A percentile compares a stretch with the other conserved stretches of the same genome.
These are phyloP conservation scores for Corbicula japonica DNA, from an alignment of 2,888 invertebrate species.

Conservation along the genomic window DNA sequence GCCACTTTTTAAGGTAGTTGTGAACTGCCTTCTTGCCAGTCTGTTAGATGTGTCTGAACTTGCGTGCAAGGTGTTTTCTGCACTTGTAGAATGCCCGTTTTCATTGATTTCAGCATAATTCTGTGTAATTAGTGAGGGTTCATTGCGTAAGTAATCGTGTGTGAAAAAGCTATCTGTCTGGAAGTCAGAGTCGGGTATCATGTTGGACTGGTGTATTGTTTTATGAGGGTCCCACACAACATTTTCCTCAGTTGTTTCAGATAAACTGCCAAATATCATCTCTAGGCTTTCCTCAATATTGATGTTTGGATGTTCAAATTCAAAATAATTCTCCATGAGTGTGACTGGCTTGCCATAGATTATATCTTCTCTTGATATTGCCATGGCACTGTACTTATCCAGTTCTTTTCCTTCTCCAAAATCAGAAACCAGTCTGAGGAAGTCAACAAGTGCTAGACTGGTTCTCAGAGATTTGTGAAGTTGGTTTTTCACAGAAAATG, in stretches of 20 bases:
- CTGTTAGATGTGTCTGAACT: neutral
- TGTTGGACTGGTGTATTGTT: neutral
- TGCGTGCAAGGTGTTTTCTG: neutral
- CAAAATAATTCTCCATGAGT: slow-evolving; percentile 17
- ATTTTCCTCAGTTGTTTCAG: slow-evolving; percentile 50
- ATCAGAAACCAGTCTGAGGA: slow-evolving; percentile 61
- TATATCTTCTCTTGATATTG: slow-evolving; percentile 27
- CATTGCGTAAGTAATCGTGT: neutral
- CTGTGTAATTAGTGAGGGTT: neutral
- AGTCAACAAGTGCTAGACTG: slow-evolving; percentile 61
- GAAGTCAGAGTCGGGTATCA: neutral
- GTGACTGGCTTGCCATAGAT: slow-evolving; percentile 15
- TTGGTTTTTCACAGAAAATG: slow-evolving; percentile 48
- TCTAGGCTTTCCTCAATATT: slow-evolving; percentile 44
- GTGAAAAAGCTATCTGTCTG: neutral
- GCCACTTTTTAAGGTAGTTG: neutral
- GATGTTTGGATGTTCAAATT: slow-evolving; percentile 47
- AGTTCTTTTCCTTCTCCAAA: slow-evolving; percentile 57
- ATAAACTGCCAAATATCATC: slow-evolving; percentile 57
- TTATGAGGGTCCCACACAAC: slow-evolving; percentile 55
- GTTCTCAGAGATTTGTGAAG: slow-evolving; percentile 61
- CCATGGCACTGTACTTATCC: slow-evolving; percentile 31
- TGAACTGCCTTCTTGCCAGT: slow-evolving; percentile 15
- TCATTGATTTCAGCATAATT: slow-evolving; percentile 17
- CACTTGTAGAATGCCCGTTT: neutral